These are phyloP conservation scores for Phacellophora camtschatica DNA, from an alignment of 30 jellyfish, hydroid and myxozoan genomes.

Conservation along the genomic window DNA sequence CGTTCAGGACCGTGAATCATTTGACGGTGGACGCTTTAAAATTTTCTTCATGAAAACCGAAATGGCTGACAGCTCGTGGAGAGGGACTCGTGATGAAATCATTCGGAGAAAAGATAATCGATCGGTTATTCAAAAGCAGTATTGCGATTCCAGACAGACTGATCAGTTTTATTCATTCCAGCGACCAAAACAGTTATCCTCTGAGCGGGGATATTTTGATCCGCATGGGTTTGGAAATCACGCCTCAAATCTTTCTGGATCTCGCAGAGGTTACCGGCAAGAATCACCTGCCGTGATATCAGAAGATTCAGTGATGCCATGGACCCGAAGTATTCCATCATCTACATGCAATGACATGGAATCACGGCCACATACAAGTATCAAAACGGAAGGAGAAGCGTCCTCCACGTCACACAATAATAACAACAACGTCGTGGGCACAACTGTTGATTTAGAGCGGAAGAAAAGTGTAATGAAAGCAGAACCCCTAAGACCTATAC, in stretches of 20 bases:
- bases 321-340: conserved; percentile 48
- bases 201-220: conserved; percentile 33
- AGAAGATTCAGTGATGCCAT: conserved; percentile 64
- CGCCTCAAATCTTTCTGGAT: neutral
- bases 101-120: conserved; percentile 14
- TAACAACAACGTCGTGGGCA: conserved; percentile 38
- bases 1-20: too few species aligned
- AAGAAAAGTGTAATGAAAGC: conserved; percentile 48
- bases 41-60: conserved; percentile 57
- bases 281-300: conserved; percentile 72
- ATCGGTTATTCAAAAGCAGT: conserved; percentile 11
- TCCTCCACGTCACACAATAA: conserved; percentile 16
- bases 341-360: conserved; percentile 48
- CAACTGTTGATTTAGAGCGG: conserved; percentile 53
- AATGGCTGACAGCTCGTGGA: conserved; percentile 68
- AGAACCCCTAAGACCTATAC: conserved; percentile 79
- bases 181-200: neutral
- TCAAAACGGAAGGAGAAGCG: conserved; percentile 53
- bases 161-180: conserved; percentile 3
- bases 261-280: conserved; percentile 9
- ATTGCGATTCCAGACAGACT: neutral
- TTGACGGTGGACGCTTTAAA: neutral
- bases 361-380: conserved; percentile 40
- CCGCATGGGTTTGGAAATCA: conserved; percentile 6
- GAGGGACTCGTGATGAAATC: conserved; percentile 74